A percentile compares a stretch with the other conserved stretches of the same genome.
phyloP scores from a whole-genome alignment of 2,797 vertebrate species.

The Sciaenops ocellatus region DNA sequence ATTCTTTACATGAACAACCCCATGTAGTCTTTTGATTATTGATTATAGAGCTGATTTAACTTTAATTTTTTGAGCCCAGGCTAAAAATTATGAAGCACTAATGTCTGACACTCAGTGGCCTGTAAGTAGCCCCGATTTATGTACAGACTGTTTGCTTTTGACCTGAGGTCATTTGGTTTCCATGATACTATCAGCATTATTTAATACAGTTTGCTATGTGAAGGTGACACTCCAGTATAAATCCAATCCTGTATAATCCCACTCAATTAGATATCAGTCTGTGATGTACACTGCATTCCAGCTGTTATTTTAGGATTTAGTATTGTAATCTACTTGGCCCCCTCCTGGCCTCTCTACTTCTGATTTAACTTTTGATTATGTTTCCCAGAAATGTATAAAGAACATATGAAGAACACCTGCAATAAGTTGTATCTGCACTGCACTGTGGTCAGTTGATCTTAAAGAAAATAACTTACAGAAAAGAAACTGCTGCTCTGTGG shows the following conservation, averaged over 20 bases:
- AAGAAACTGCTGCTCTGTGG: neutral
- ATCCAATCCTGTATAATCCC: neutral
- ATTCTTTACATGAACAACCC: too few relatives aligned
- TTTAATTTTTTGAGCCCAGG: neutral
- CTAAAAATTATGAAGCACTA: neutral
- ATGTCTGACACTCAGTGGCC: neutral
- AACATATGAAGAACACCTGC: neutral
- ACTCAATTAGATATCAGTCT: neutral
- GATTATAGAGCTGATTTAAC: neutral
- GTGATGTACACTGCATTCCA: neutral
- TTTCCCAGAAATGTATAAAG: neutral
- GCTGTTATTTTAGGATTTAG: neutral
- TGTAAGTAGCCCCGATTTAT: neutral
- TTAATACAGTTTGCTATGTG: neutral
- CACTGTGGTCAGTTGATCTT: neutral
- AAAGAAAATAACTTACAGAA: neutral
- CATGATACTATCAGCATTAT: neutral
- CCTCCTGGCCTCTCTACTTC: neutral
- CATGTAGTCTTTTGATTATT: neutral
- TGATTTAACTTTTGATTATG: too few relatives aligned
- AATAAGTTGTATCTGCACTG: neutral
- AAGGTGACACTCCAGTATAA: neutral
- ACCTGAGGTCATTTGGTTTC: conserved; percentile 1
- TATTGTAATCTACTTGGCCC: neutral
- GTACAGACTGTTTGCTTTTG: neutral